A percentile compares a stretch with the other conserved stretches of the same genome.
These are phyloP conservation scores for Xenus cinereus DNA, from an alignment of 2,113 vertebrate genomes.

Conservation along the genomic window DNA sequence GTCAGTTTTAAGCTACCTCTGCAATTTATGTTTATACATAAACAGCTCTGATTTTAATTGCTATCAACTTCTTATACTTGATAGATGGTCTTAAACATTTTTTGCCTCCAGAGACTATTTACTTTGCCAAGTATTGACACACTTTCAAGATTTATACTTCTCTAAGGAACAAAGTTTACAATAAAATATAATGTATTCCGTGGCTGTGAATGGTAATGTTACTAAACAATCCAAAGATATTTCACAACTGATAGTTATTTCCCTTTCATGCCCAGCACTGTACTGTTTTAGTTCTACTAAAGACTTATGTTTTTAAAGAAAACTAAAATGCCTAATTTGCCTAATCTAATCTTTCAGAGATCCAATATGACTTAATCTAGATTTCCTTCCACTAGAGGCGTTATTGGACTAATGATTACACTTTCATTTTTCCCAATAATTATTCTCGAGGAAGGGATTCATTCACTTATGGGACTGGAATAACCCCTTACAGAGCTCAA, in stretches of 20 bases:
- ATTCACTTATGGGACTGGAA: neutral
- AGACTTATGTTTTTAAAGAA: neutral
- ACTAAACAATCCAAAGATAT: constrained; percentile 53
- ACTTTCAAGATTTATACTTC: constrained; percentile 73
- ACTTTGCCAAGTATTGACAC: constrained; percentile 73
- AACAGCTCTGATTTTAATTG: constrained; percentile 67
- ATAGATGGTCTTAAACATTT: constrained; percentile 72
- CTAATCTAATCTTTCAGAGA: neutral
- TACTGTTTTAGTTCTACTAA: constrained; percentile 1
- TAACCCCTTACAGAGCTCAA: neutral
- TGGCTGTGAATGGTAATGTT: constrained; percentile 78
- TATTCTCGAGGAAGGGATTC: neutral
- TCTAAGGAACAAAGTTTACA: constrained; percentile 68
- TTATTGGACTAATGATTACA: neutral
- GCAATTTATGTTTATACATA: constrained; percentile 66
- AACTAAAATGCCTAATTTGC: neutral
- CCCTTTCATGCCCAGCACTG: neutral
- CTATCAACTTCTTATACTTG: constrained; percentile 62
- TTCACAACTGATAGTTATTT: constrained; percentile 59
- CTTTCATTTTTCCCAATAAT: neutral
- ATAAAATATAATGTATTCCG: constrained; percentile 80
- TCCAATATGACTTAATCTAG: neutral
- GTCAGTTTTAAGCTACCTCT: constrained; percentile 25
- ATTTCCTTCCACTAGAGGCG: neutral
- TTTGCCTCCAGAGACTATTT: constrained; percentile 71